These are phyloP conservation scores for Drosophila eohydei DNA, from an alignment of 2,888 invertebrate species.

Conservation along the genomic window DNA sequence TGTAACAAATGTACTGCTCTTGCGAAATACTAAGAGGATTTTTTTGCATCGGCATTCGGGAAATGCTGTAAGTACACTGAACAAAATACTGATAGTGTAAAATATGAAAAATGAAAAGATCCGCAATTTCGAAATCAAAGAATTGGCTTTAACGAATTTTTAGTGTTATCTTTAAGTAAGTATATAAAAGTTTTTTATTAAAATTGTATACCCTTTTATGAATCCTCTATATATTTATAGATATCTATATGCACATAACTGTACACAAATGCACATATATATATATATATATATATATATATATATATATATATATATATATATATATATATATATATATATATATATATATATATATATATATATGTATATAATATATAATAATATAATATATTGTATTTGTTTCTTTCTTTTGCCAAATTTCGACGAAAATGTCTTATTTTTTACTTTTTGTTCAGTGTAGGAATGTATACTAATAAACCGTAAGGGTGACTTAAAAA, in stretches of 20 bases:
- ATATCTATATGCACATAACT: not conserved
- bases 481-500: slow-evolving; percentile 29
- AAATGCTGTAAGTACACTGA: slow-evolving; percentile 45
- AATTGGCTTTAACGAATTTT: too few relatives aligned
- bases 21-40: slow-evolving; percentile 45
- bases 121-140: not conserved
- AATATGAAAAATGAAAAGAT: not conserved
- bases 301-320: not conserved
- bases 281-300: not conserved
- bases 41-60: slow-evolving; percentile 26
- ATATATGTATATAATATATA: too few relatives aligned
- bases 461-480: slow-evolving; percentile 39
- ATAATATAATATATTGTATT: too few relatives aligned
- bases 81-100: not conserved
- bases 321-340: not conserved
- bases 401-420: too few relatives aligned
- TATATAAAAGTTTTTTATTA: too few relatives aligned
- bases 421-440: too few relatives aligned
- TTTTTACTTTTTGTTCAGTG: slow-evolving; percentile 18
- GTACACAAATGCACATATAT: not conserved
- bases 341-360: too few relatives aligned
- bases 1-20: slow-evolving; percentile 38
- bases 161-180: too few relatives aligned
- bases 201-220: too few relatives aligned
- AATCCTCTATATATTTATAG: not conserved